phyloP scores from a whole-genome alignment of 2,888 invertebrate species.

The Papilio gigon region DNA sequence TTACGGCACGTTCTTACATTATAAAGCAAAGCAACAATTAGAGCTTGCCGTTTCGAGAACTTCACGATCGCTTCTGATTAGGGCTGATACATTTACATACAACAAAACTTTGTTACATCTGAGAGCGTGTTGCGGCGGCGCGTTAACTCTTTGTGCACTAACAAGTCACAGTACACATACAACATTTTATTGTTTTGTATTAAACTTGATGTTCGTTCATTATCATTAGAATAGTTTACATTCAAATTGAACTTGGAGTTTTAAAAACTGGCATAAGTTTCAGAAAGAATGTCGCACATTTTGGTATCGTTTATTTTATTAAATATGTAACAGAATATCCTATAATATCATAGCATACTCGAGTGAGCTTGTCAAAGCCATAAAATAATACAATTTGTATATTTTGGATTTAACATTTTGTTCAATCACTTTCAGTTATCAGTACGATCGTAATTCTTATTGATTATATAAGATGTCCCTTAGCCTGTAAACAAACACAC shows the following conservation, averaged over 20 bases:
- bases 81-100: slow-evolving; percentile 30
- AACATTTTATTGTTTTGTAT: no score
- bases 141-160: slow-evolving; percentile 1
- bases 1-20: slow-evolving; percentile 52
- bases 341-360: not conserved
- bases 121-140: not conserved
- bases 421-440: not conserved
- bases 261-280: not conserved
- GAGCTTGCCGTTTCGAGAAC: slow-evolving; percentile 35
- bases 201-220: not conserved
- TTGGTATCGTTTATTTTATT: no score
- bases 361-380: no score
- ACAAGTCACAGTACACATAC: no score
- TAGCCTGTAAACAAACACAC: slow-evolving; percentile 24
- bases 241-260: not conserved
- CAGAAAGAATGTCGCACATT: not conserved
- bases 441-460: not conserved
- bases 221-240: not conserved
- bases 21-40: slow-evolving; percentile 44
- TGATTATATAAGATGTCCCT: slow-evolving; percentile 21
- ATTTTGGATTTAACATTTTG: no score
- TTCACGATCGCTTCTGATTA: slow-evolving; percentile 36
- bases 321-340: not conserved
- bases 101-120: not conserved
- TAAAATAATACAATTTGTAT: no score